Evolutionary conservation across 2,888 invertebrate genomes (phyloP).

Genomic region (Dinocampus coccinellae): DNA sequence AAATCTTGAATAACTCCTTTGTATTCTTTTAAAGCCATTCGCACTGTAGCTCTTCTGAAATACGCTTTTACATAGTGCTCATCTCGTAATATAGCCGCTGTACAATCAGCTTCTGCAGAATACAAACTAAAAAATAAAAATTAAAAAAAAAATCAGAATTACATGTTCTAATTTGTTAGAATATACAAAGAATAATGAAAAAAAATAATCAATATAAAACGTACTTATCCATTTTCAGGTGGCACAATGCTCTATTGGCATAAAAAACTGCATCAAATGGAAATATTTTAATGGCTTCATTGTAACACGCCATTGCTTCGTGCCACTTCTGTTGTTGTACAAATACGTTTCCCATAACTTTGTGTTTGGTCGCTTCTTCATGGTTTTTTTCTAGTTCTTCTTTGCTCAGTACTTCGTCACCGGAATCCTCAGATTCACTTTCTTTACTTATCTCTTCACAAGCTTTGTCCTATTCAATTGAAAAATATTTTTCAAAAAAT

Average conservation of each 20-base stretch:
- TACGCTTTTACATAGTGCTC: conserved; percentile 86
- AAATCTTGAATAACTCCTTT: conserved; percentile 82
- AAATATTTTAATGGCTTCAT: conserved; percentile 86
- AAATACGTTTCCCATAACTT: conserved; percentile 85
- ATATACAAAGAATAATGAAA: not conserved
- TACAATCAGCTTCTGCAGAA: conserved; percentile 85
- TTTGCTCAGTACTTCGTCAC: conserved; percentile 70
- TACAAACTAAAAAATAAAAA: conserved; percentile 75
- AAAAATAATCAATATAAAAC: conserved; percentile 47
- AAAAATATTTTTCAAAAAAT: not conserved
- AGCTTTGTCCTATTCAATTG: conserved; percentile 72
- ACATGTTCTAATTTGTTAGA: not conserved
- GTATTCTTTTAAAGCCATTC: conserved; percentile 79
- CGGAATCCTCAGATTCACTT: conserved; percentile 63
- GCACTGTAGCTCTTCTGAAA: conserved; percentile 83
- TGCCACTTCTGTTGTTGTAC: conserved; percentile 85
- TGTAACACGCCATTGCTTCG: conserved; percentile 89
- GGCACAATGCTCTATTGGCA: conserved; percentile 90
- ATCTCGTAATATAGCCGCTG: conserved; percentile 83
- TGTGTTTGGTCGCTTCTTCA: conserved; percentile 78
- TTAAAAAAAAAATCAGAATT: not conserved
- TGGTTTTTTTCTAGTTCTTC: conserved; percentile 70
- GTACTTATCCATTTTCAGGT: conserved; percentile 84
- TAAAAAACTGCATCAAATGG: conserved; percentile 84
- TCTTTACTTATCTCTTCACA: conserved; percentile 70